Percentiles rank a stretch among this genome's conserved stretches.
These are phyloP conservation scores for Thunnus thynnus DNA, from an alignment of 2,113 vertebrate genomes.

Conservation along the genomic window DNA sequence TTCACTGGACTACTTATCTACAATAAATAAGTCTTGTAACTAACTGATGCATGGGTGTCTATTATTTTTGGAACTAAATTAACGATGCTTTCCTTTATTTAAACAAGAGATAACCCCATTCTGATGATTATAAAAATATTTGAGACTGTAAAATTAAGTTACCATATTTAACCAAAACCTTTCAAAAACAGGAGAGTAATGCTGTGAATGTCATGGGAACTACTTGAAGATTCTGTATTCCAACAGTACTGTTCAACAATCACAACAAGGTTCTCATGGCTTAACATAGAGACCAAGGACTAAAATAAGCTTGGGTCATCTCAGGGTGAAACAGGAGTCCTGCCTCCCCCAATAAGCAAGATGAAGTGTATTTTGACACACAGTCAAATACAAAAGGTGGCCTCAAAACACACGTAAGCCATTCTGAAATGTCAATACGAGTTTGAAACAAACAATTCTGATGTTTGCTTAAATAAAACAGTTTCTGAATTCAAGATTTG, in stretches of 20 bases:
- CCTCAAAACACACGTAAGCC: background rate
- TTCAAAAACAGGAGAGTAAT: conserved; percentile 26
- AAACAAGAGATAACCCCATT: background rate
- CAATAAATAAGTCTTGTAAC: background rate
- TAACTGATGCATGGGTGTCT: background rate
- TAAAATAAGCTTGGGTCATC: conserved; percentile 68
- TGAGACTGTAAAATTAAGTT: background rate
- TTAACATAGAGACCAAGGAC: conserved; percentile 43
- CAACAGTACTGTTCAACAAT: conserved; percentile 24
- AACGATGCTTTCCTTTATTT: background rate
- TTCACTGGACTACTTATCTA: background rate
- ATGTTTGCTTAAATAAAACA: background rate
- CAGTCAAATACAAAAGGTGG: background rate
- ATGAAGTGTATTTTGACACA: conserved; percentile 19
- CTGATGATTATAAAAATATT: background rate
- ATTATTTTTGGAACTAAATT: background rate
- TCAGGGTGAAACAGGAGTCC: conserved; percentile 59
- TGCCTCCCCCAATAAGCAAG: conserved; percentile 1
- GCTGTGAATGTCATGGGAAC: conserved; percentile 23
- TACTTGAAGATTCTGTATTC: conserved; percentile 4
- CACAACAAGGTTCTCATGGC: conserved; percentile 46
- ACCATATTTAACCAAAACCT: conserved; percentile 16
- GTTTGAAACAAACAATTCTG: background rate
- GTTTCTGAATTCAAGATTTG: background rate
- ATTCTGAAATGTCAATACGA: background rate